Conservation (phyloP, 1,140 invertebrate genomes). For the Drosophila nigrodunni region DNA sequence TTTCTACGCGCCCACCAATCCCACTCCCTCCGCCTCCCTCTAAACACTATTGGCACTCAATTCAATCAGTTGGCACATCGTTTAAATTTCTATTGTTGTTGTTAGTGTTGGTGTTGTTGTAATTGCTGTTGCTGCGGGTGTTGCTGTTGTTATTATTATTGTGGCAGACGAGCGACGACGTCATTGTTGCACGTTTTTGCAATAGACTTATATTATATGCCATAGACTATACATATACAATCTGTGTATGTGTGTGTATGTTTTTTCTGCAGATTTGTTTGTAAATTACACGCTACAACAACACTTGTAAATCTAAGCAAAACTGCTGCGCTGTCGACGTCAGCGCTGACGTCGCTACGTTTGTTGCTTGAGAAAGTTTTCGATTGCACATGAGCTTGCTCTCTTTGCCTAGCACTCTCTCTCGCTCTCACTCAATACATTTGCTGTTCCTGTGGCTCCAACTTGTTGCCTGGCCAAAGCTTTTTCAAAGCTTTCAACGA, state of each 20-base stretch:
- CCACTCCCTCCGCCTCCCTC: not conserved
- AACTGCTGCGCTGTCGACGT: slow-evolving; percentile 14
- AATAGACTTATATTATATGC: slow-evolving; percentile 60
- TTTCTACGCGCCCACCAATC: not conserved
- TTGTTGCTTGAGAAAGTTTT: slow-evolving; percentile 21
- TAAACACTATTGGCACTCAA: slow-evolving; percentile 38
- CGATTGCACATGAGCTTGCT: slow-evolving; percentile 26
- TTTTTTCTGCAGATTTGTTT: slow-evolving; percentile 54
- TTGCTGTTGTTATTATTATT: slow-evolving; percentile 45
- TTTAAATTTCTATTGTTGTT: slow-evolving; percentile 25
- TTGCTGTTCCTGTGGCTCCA: slow-evolving; percentile 40
- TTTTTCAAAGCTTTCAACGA: slow-evolving; percentile 39
- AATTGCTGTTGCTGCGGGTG: not conserved
- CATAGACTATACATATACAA: slow-evolving; percentile 2
- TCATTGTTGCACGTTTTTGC: slow-evolving; percentile 81
- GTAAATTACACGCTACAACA: slow-evolving; percentile 58
- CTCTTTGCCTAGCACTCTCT: slow-evolving; percentile 9
- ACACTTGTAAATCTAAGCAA: slow-evolving; percentile 38
- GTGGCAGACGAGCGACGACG: slow-evolving; percentile 57
- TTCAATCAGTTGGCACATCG: slow-evolving; percentile 71
- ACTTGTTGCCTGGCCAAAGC: slow-evolving; percentile 52
- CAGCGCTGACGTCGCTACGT: slow-evolving; percentile 20
- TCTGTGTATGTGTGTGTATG: slow-evolving; percentile 19
- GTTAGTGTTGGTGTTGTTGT: slow-evolving; percentile 34
- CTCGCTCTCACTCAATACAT: slow-evolving; percentile 7